These are phyloP conservation scores for Agrochola lychnidis DNA, from an alignment of 2,888 invertebrate species.

Conservation along the genomic window DNA sequence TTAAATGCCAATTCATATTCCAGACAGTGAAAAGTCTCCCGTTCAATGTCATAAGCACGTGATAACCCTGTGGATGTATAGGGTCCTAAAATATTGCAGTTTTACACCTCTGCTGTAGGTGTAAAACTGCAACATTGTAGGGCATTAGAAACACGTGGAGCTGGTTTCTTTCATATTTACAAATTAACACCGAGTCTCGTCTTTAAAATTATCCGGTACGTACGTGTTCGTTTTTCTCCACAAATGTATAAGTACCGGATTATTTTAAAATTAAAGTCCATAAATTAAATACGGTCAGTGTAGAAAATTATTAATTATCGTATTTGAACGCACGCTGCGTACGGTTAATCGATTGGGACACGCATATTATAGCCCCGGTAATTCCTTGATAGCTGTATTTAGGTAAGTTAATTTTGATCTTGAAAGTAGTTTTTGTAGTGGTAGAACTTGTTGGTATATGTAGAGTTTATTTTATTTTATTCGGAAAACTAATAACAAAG, in stretches of 20 bases:
- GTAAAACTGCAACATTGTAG: neutral
- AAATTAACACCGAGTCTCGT: neutral
- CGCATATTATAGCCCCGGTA: constrained; percentile 57
- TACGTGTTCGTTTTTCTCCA: neutral
- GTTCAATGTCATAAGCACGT: neutral
- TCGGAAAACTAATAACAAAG: neutral
- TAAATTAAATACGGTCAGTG: constrained; percentile 48
- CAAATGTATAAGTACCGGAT: constrained; percentile 8
- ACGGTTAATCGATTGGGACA: constrained; percentile 61
- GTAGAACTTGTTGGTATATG: neutral
- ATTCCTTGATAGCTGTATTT: constrained; percentile 33
- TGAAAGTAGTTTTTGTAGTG: neutral
- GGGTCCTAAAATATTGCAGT: too few relatives aligned
- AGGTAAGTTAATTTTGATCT: constrained; percentile 23
- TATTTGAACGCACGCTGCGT: constrained; percentile 51
- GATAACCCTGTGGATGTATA: too few relatives aligned
- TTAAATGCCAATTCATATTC: too few relatives aligned
- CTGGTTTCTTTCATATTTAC: neutral
- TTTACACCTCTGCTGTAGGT: neutral
- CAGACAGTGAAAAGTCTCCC: neutral
- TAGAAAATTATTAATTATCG: constrained; percentile 64
- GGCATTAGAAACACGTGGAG: too few relatives aligned
- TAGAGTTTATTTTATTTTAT: neutral
- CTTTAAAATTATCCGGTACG: neutral
- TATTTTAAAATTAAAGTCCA: constrained; percentile 44